Evolutionary conservation across 2,797 vertebrate genomes (phyloP).

Genomic region (Ispidina lecontei): DNA sequence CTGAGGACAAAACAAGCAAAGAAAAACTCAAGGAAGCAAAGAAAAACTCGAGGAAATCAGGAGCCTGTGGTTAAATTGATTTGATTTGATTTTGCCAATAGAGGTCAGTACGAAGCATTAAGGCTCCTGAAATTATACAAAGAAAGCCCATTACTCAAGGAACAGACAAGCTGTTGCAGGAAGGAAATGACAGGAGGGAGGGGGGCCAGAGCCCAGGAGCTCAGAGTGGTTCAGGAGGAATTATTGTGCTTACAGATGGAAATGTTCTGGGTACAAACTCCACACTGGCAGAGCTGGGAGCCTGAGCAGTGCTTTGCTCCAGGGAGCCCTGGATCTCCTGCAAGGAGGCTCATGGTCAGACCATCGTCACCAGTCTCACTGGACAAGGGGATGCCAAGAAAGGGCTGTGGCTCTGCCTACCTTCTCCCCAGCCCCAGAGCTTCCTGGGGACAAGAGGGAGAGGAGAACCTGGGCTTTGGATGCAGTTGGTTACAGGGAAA

Average conservation of each 20-base stretch:
- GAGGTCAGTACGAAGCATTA: conserved; percentile 43
- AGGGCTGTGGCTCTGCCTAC: not conserved
- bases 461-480: not conserved
- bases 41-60: conserved; percentile 34
- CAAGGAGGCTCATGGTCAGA: accelerated
- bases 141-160: not conserved
- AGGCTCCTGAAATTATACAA: conserved; percentile 20
- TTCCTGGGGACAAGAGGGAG: not conserved
- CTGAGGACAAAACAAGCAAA: not conserved
- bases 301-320: not conserved
- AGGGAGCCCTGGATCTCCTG: accelerated
- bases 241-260: not conserved
- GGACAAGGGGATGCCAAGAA: not conserved
- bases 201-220: not conserved
- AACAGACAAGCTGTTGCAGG: not conserved
- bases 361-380: accelerated
- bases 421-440: not conserved
- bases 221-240: not conserved
- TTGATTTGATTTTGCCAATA: conserved; percentile 43
- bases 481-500: no score
- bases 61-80: conserved; percentile 45
- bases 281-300: not conserved
- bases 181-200: not conserved
- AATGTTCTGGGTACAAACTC: not conserved
- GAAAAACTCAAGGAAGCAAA: not conserved